A percentile compares a stretch with the other conserved stretches of the same genome.
These are phyloP conservation scores for Aphaenogaster ashmeadi DNA, from an alignment of 1,140 invertebrate species.

Conservation along the genomic window DNA sequence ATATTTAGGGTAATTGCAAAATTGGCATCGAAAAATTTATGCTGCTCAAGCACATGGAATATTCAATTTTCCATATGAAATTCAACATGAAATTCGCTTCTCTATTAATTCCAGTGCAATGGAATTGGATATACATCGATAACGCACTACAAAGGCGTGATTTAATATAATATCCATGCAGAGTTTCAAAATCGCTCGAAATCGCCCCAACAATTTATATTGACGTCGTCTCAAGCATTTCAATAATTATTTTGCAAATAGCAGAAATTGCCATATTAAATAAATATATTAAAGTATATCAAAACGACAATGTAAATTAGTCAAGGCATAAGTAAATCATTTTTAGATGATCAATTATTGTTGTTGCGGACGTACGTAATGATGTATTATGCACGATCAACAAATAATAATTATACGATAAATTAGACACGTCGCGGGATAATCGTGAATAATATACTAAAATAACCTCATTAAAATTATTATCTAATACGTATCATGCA, in stretches of 20 bases:
- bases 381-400: not conserved
- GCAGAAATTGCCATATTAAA: not conserved
- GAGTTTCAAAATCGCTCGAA: conserved; percentile 7
- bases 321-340: not conserved
- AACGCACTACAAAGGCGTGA: conserved; percentile 9
- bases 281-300: not conserved
- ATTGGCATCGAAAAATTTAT: conserved; percentile 23
- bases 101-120: conserved; percentile 32
- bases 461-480: not conserved
- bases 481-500: not conserved
- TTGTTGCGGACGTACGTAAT: not conserved
- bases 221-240: not conserved
- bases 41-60: not conserved
- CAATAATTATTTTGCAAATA: not conserved
- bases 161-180: conserved; percentile 39
- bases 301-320: not conserved
- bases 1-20: conserved; percentile 1
- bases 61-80: conserved; percentile 4
- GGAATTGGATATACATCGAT: conserved; percentile 41
- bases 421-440: not conserved
- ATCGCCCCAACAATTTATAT: conserved; percentile 30
- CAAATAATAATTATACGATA: conserved; percentile 14
- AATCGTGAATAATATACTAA: not conserved
- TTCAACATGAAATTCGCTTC: conserved; percentile 16
- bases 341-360: conserved; percentile 2